Percentiles rank a stretch among this genome's conserved stretches.
Conservation (phyloP, 2,888 invertebrate genomes). For the Epinotia brunnichana region DNA sequence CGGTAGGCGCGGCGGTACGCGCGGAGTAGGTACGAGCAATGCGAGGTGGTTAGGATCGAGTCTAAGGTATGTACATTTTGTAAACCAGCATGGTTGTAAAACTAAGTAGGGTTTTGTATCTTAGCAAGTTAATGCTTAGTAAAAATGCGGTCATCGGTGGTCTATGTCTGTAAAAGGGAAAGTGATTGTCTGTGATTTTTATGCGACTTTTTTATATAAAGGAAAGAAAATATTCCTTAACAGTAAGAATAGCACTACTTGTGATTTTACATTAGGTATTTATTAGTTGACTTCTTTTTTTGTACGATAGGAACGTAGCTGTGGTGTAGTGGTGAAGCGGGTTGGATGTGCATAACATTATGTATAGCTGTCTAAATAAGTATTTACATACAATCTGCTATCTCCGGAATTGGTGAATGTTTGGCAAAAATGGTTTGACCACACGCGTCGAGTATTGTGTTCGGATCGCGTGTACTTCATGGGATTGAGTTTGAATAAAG, state of each 20-base stretch:
- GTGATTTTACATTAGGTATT: constrained; percentile 83
- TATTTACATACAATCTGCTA: constrained; percentile 30
- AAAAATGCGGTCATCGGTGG: constrained; percentile 78
- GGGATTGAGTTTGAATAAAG: not conserved
- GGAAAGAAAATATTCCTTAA: constrained; percentile 79
- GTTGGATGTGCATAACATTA: constrained; percentile 76
- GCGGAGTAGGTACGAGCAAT: constrained; percentile 56
- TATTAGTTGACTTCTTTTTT: constrained; percentile 79
- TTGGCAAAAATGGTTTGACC: constrained; percentile 76
- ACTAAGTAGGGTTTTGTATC: constrained; percentile 82
- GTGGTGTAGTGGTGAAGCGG: constrained; percentile 70
- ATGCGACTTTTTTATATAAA: constrained; percentile 85
- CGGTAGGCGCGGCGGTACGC: constrained; percentile 18
- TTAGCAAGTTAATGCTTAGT: constrained; percentile 81
- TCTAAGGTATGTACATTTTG: constrained; percentile 61
- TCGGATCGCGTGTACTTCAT: constrained; percentile 60
- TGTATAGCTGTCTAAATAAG: constrained; percentile 43
- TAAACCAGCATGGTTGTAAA: constrained; percentile 83
- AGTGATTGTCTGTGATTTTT: constrained; percentile 85
- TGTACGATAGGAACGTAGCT: constrained; percentile 68
- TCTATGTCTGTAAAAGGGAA: constrained; percentile 82
- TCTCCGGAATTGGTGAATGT: constrained; percentile 55
- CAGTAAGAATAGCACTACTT: constrained; percentile 84
- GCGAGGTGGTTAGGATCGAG: constrained; percentile 62
- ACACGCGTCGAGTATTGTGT: constrained; percentile 64